Evolutionary conservation across 2,888 invertebrate species (phyloP).

Genomic region (Diaprepes abbreviatus): DNA sequence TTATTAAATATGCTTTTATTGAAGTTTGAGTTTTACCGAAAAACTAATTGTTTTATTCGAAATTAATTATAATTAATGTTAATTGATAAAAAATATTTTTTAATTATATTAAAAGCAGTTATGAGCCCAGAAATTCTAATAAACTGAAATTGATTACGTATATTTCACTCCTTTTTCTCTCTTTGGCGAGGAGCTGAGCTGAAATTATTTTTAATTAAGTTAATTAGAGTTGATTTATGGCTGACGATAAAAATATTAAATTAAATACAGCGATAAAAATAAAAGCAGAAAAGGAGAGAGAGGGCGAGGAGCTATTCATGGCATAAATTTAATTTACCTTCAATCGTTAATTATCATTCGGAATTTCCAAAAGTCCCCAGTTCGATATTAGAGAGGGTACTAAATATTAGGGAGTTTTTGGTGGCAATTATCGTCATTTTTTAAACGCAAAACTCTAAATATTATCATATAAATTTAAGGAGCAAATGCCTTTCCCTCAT

Average conservation of each 20-base stretch:
- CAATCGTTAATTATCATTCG: slow-evolving; percentile 46
- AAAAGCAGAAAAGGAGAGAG: slow-evolving; percentile 51
- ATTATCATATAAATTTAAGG: too few species aligned
- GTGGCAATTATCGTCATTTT: too few species aligned
- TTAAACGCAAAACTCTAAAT: too few species aligned
- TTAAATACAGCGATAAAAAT: slow-evolving; percentile 66
- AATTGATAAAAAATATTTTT: slow-evolving; percentile 38
- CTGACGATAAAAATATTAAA: slow-evolving; percentile 68
- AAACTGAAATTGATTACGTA: slow-evolving; percentile 65
- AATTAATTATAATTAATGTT: slow-evolving; percentile 12
- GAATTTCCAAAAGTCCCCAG: not conserved
- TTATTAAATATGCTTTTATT: too few species aligned
- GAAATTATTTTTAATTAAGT: slow-evolving; percentile 68
- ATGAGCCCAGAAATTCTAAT: slow-evolving; percentile 57
- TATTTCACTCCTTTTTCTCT: slow-evolving; percentile 61
- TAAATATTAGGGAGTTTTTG: too few species aligned
- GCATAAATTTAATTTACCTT: slow-evolving; percentile 44
- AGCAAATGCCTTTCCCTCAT: too few species aligned
- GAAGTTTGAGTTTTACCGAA: too few species aligned
- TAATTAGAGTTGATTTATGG: slow-evolving; percentile 68
- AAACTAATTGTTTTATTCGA: not conserved
- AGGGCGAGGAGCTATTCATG: slow-evolving; percentile 38
- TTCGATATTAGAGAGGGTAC: not conserved
- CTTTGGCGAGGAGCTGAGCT: slow-evolving; percentile 63
- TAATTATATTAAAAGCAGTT: slow-evolving; percentile 36